Base-by-base conservation (phyloP, 2,113 vertebrate species). In the Notothenia rossii region DNA sequence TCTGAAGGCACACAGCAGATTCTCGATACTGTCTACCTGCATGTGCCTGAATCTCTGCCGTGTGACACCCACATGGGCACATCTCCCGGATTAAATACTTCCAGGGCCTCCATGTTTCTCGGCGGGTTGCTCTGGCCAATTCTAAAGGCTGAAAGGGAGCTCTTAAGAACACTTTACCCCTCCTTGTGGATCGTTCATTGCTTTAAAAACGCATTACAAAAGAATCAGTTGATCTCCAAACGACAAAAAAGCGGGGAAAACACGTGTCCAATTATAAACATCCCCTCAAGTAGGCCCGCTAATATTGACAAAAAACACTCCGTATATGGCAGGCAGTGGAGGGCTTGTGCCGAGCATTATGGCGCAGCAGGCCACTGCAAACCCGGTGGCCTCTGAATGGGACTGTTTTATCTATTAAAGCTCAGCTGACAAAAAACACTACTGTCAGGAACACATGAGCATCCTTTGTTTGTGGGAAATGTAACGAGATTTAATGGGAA, bases 201-300 rank as follows among this genome's bases (percentile, higher is more conserved):
- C 78, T 88, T 92, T 90, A 88, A 86, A 91, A 92, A 87, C 62
- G 59, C 60, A 84, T 83, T 72, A 93, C 92, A 91, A 93, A 91
- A 62, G 88, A 83, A 90, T 88, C 83, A 81, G 90, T 88, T 82
- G 83, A 91, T 92, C 85, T 84, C 82, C 84, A 79, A 83, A 87
- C 72, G 60, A 91, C 84, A 87, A 86, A 73, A 86, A 79, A 82
- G 77, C 80, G 69, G 70, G 55, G 25, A 53, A 75, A 91, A 92
- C 93, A 95, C 88, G 87, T 95, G 92, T 92, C 84, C 88, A 93
- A 93, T 94, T 93, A 91, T 90, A 88, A 94, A 87, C 82, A 89
- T 70, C 86, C 86, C 59, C 82, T 85, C 76, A 93, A 95, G 88
- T 92, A 82, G 84, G 86, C 86, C 60, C 63, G 88, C 86, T 92